phyloP scores from a whole-genome alignment of 2,888 invertebrate genomes.

The Steinernema hermaphroditum region DNA sequence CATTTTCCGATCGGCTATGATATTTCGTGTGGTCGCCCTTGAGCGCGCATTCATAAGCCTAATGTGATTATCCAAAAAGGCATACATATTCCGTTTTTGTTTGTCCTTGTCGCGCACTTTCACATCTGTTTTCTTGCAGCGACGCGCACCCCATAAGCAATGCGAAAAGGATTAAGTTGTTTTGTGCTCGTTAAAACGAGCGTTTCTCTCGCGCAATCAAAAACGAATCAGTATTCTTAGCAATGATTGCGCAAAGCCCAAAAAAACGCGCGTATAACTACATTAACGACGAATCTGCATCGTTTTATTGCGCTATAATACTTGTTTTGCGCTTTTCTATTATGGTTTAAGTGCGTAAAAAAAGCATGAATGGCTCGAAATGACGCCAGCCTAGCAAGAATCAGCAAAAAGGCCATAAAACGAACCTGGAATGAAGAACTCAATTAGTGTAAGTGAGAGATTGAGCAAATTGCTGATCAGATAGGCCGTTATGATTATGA shows the following conservation, averaged over 20 bases:
- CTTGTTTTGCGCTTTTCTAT: no score
- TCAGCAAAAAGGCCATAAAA: background rate
- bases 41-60: no score
- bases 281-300: background rate
- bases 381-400: no score
- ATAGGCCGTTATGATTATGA: constrained; percentile 63
- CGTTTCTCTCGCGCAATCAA: constrained; percentile 12
- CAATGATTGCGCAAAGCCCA: background rate
- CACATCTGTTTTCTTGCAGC: background rate
- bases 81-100: no score
- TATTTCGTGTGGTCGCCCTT: no score
- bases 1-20: no score
- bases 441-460: constrained; percentile 57
- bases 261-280: background rate
- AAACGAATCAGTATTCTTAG: background rate
- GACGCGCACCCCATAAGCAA: background rate
- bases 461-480: constrained; percentile 60
- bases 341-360: no score
- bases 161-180: background rate
- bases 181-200: constrained; percentile 12
- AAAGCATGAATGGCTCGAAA: no score
- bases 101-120: background rate
- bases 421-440: constrained; percentile 60
- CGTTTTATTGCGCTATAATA: background rate
- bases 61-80: no score